Evolutionary conservation across 2,888 invertebrate genomes (phyloP).

Genomic region (Drepanosiphum platanoidis): DNA sequence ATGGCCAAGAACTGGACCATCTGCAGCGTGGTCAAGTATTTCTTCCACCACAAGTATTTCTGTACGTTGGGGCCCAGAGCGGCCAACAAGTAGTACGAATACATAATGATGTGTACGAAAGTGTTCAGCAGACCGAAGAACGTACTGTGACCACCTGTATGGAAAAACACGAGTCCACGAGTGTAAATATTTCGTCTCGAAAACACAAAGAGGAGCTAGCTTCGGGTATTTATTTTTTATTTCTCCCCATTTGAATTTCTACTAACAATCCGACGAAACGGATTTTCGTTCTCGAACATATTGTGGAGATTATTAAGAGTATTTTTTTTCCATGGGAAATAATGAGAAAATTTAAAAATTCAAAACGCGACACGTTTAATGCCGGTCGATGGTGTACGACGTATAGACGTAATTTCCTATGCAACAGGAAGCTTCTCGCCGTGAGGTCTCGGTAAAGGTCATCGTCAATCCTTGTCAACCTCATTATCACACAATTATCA

Average conservation of each 20-base stretch:
- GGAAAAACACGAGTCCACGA: slow-evolving; percentile 46
- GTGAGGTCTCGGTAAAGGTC: slow-evolving; percentile 60
- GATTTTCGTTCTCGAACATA: too few relatives aligned
- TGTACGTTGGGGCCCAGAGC: slow-evolving; percentile 89
- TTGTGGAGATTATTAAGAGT: neutral
- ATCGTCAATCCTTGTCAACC: slow-evolving; percentile 27
- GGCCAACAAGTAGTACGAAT: slow-evolving; percentile 89
- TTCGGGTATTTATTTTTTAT: too few relatives aligned
- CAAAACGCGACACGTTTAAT: neutral
- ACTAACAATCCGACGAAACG: too few relatives aligned
- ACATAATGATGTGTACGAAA: slow-evolving; percentile 97
- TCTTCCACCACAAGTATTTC: slow-evolving; percentile 95
- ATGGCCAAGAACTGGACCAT: slow-evolving; percentile 93
- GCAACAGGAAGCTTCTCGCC: slow-evolving; percentile 32
- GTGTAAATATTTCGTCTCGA: too few relatives aligned
- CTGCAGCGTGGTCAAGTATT: slow-evolving; percentile 89
- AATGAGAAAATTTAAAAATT: neutral
- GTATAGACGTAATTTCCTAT: slow-evolving; percentile 2
- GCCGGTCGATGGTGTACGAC: too few relatives aligned
- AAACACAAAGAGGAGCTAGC: too few relatives aligned
- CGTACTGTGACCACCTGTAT: slow-evolving; percentile 89
- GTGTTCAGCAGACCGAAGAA: slow-evolving; percentile 95
- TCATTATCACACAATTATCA: slow-evolving; percentile 42
- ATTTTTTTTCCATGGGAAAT: neutral
- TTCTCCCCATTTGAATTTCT: too few relatives aligned